These are phyloP conservation scores for Merops nubicus DNA, from an alignment of 2,113 vertebrate genomes.

Conservation along the genomic window DNA sequence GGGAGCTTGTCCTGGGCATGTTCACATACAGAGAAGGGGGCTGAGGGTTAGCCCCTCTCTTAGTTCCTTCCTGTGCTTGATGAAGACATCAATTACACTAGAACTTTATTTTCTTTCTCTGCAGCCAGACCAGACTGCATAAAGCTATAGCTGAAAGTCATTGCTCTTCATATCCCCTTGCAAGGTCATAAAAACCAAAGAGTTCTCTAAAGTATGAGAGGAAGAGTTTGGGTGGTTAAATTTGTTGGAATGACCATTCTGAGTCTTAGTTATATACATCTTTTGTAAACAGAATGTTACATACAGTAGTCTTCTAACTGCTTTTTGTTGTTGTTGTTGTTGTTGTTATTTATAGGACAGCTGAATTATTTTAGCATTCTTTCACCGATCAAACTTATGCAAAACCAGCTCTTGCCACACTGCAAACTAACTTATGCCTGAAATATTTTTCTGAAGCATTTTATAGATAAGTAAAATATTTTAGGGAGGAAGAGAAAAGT, in stretches of 20 bases:
- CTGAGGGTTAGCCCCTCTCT: neutral
- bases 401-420: neutral
- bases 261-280: neutral
- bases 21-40: neutral
- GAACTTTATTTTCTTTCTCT: neutral
- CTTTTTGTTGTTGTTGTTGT: too few species aligned
- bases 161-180: neutral
- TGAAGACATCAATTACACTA: neutral
- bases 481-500: neutral
- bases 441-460: neutral
- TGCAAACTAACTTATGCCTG: neutral
- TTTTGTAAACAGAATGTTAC: neutral
- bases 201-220: neutral
- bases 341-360: neutral
- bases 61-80: accelerated
- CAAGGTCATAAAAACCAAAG: neutral
- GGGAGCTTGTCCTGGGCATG: neutral
- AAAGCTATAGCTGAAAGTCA: neutral
- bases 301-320: neutral
- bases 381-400: neutral
- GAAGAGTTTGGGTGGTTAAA: neutral
- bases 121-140: neutral
- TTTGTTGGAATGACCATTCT: neutral
- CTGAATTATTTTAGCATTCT: neutral
- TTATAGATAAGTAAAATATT: neutral